These are phyloP conservation scores for Graptemys geographica DNA, from an alignment of 2,797 vertebrate species.

Conservation along the genomic window DNA sequence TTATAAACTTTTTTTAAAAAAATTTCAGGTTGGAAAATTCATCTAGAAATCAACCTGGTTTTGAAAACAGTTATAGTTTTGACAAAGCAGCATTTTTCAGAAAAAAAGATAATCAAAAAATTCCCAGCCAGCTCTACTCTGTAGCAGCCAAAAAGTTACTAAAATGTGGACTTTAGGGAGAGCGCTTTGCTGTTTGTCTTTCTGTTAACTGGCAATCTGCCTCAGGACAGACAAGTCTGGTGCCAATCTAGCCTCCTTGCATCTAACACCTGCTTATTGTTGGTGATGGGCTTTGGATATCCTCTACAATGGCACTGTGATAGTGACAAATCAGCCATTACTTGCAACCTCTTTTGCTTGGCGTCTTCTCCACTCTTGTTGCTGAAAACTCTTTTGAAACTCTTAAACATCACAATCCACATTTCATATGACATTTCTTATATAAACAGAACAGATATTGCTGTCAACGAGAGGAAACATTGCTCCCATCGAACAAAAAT, in stretches of 20 bases:
- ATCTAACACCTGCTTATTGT: background rate
- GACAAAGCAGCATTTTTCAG: background rate
- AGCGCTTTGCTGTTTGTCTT: background rate
- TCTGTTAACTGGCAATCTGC: background rate
- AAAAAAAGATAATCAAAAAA: background rate
- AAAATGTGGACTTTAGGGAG: background rate
- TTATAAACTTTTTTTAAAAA: background rate
- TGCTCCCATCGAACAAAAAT: background rate
- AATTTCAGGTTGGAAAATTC: background rate
- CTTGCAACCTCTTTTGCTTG: background rate
- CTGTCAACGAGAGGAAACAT: background rate
- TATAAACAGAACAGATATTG: background rate
- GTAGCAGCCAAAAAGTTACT: background rate
- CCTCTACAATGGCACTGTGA: background rate
- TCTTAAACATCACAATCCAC: background rate
- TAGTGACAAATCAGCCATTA: background rate
- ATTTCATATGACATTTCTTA: background rate
- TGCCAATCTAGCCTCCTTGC: background rate
- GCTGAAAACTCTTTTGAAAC: background rate
- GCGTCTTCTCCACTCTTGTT: background rate
- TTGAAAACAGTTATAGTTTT: background rate
- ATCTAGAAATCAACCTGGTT: background rate
- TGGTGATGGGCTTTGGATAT: background rate
- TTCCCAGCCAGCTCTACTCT: background rate
- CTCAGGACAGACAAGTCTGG: background rate